phyloP scores from a whole-genome alignment of 2,888 invertebrate genomes.

The Tetragnatha montana region DNA sequence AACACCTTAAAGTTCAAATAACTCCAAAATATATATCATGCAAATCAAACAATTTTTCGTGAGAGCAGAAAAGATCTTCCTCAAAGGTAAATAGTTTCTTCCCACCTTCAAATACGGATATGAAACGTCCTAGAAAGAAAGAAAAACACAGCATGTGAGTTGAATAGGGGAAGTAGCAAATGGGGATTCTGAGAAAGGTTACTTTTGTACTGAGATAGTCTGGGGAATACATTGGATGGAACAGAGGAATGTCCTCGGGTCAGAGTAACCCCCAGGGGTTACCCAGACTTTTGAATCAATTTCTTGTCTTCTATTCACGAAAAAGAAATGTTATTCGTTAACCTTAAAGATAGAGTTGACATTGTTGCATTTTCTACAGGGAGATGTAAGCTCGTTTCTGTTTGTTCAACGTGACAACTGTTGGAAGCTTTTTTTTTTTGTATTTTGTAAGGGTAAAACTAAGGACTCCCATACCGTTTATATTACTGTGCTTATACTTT shows the following conservation, averaged over 20 bases:
- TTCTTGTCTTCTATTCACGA: neutral
- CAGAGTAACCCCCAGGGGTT: neutral
- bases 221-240: neutral
- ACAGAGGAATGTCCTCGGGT: neutral
- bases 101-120: slow-evolving; percentile 35
- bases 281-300: neutral
- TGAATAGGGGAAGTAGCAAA: neutral
- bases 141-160: neutral
- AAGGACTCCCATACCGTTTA: too few relatives aligned
- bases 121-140: slow-evolving; percentile 52
- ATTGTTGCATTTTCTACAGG: too few relatives aligned
- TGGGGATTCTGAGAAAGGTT: neutral
- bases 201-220: neutral
- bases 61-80: neutral
- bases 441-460: too few relatives aligned
- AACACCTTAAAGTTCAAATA: too few relatives aligned
- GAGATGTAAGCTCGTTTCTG: neutral
- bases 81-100: neutral
- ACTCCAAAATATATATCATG: too few relatives aligned
- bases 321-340: neutral
- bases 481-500: too few relatives aligned
- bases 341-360: neutral
- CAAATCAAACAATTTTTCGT: too few relatives aligned
- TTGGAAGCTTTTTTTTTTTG: too few relatives aligned
- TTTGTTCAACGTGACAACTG: neutral